phyloP scores from a whole-genome alignment of 2,888 invertebrate species.

The Napeogenes inachia region DNA sequence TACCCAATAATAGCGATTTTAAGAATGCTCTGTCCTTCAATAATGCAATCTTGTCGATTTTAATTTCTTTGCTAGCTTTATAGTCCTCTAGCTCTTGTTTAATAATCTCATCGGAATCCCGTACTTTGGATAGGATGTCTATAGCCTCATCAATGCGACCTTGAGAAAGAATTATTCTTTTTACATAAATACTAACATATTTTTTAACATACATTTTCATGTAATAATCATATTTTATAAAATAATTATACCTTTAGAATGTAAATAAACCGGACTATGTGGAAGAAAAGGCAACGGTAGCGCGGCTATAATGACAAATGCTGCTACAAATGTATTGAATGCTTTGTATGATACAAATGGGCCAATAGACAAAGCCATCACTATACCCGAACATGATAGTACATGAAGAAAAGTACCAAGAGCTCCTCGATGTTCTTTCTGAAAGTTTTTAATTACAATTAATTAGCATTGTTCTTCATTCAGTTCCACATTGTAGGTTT shows the following conservation, averaged over 20 bases:
- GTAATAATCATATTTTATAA: neutral
- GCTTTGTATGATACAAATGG: conserved; percentile 51
- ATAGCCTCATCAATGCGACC: conserved; percentile 47
- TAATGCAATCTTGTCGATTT: conserved; percentile 25
- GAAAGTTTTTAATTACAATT: conserved; percentile 28
- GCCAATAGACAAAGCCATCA: conserved; percentile 52
- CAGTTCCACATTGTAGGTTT: no score
- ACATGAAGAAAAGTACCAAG: conserved; percentile 58
- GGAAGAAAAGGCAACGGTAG: conserved; percentile 50
- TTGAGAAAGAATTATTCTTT: conserved; percentile 27
- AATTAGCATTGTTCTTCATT: no score
- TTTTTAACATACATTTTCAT: neutral
- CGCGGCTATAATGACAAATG: conserved; percentile 35
- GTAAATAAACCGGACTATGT: conserved; percentile 55
- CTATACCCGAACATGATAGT: conserved; percentile 51
- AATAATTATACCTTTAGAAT: conserved; percentile 37
- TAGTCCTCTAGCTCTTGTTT: conserved; percentile 50
- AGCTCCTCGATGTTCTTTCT: conserved; percentile 61
- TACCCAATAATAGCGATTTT: conserved; percentile 34
- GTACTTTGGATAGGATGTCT: conserved; percentile 42
- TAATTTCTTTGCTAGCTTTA: conserved; percentile 27
- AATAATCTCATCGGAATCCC: conserved; percentile 44
- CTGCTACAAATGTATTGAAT: conserved; percentile 42
- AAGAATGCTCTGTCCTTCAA: conserved; percentile 35
- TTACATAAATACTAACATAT: no score